These are phyloP conservation scores for Parapristionchus giblindavisi DNA, from an alignment of 2,888 invertebrate species.

Conservation along the genomic window DNA sequence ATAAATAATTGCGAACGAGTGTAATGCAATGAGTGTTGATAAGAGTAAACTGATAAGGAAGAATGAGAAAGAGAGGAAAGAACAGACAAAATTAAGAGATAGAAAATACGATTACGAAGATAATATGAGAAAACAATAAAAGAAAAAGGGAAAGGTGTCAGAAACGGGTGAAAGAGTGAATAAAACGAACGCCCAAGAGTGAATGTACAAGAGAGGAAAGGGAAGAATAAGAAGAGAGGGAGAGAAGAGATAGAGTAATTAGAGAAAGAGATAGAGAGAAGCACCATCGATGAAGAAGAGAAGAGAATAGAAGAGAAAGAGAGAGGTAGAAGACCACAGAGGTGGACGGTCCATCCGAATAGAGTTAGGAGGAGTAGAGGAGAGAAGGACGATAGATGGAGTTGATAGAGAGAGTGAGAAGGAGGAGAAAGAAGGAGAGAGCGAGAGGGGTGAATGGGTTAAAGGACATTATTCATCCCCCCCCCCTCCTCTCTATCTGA, in stretches of 20 bases:
- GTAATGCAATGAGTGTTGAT: too few species aligned
- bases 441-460: too few species aligned
- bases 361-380: background rate
- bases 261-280: background rate
- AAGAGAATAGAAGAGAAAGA: background rate
- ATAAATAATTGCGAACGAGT: too few species aligned
- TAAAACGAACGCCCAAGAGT: background rate
- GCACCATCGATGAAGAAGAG: background rate
- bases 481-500: background rate
- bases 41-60: background rate
- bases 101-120: too few species aligned
- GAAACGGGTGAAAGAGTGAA: too few species aligned
- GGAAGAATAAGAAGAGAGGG: background rate
- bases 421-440: background rate
- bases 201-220: conserved; percentile 2
- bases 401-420: conserved; percentile 3
- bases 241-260: background rate
- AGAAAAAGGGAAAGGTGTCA: too few species aligned
- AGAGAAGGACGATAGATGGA: conserved; percentile 1
- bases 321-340: background rate
- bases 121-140: conserved; percentile 5
- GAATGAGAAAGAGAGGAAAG: background rate
- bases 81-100: too few species aligned
- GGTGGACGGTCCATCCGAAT: background rate
- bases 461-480: background rate